Base-by-base conservation (phyloP, 2,113 vertebrate species). In the Sinocyclocheilus anophthalmus region DNA sequence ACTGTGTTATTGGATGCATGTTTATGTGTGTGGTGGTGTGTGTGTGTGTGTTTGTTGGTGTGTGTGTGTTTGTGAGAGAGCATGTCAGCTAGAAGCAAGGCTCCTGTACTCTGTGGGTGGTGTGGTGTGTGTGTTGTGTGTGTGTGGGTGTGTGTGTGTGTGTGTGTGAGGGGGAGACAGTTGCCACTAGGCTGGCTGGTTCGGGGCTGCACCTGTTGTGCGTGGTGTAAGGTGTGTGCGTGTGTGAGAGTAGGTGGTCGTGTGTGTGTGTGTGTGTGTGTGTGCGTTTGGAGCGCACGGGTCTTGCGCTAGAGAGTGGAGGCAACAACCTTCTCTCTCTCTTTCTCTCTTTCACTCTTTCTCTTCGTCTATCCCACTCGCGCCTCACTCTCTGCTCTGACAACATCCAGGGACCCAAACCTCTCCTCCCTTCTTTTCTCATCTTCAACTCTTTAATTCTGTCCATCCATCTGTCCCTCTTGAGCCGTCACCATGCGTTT, bases 401-500 rank as follows among this genome's bases (percentile, higher is more conserved):
- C 88, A 87, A 61, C 84, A 85, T 70, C 84, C 48, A 78, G 76
- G 76, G 67, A 84, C 67, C 63, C 39, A 76, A 59, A 75, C 53
- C 59, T 78, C 65, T 84, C 59, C 55, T 77, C 67, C 76, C 76
- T 55, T 84, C 80, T 77, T 37, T 76, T 79, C 48, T 80, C 67
- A 81, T 76, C 69, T 83, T 83, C 76, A 53, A 26, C 42, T 87
- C 85, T 83, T 50, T 76, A 57, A 86, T 81, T 70, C 79, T 59
- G 2, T 76, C 75, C 42, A 18, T 65, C 9, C 72, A 50, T 76
- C 26, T 57, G 39, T 75, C 69, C 48, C 59, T 70, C 79, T 53
- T 73, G 67, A 86, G 84, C 61, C 39, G 87, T 88, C 92, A 93
- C 87, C 92, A 95, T 95, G 94, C 93, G 94, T 91, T 91, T 94